Base-by-base conservation (phyloP, 2,888 invertebrate genomes). In the Meta bourneti region DNA sequence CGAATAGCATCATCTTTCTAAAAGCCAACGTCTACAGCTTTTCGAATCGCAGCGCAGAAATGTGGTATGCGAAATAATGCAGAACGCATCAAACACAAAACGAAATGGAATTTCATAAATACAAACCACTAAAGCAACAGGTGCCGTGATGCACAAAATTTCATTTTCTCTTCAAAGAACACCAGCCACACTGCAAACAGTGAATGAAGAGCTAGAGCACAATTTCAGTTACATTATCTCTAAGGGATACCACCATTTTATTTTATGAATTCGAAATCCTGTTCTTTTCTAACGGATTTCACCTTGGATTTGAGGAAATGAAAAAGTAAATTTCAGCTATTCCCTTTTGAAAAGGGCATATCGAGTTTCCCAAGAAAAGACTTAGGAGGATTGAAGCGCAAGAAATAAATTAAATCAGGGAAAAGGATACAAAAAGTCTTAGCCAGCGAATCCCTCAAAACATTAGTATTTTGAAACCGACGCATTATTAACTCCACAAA, bases 101-200 rank as follows among this genome's bases (percentile, higher is more conserved):
- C 61, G 61, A 61, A 61, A 61, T 61, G 61, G 61, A 61, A 61
- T 61, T 61, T 61, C 61, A 61, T 61, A 61, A 61, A 61, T 61
- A 9, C 11, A 61, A 61, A 61, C 9, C 61, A 16, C 61, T 61
- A 61, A 61, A 61, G 61, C 61, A 61, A 61, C 61, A 61, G 61
- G 61, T 61, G 61, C 11, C 11, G 61, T 61, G 61, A 11, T 61
- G 8, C 61, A 16, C 16, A 61, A 6, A 61, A 61, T 8, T 61
- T 61, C 61, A 61, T 61, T 61, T 61, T 16, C 61, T 16, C 11
- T 16, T 34, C 34, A 34, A 34, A 1, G 4, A 34, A 4, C 34
- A 2, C 4, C 34, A 34, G 34, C 11, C 61, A 11, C 61, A 61
- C 13, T 16, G 61, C 8, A 16, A 34, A 61, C 61, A 61, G 61